Evolutionary conservation across 2,888 invertebrate genomes (phyloP).

Genomic region (Boloria euphrosyne): DNA sequence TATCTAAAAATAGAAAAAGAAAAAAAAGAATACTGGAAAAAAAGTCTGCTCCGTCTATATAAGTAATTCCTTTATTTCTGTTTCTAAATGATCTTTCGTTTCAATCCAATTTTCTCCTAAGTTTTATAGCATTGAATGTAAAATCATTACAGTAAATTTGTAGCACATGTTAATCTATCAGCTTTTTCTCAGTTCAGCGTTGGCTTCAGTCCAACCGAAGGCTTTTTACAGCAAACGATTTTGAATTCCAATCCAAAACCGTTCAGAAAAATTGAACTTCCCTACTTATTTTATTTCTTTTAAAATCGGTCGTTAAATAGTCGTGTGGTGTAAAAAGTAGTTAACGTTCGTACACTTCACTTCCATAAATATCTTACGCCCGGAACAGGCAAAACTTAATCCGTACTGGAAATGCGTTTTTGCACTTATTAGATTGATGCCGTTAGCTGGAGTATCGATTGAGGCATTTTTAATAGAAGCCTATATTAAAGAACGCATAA

Average conservation of each 20-base stretch:
- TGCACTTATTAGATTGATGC: conserved; percentile 20
- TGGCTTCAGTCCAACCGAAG: conserved; percentile 22
- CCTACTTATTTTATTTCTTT: not conserved
- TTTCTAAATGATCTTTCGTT: not conserved
- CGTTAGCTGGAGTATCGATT: conserved; percentile 19
- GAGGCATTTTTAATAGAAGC: conserved; percentile 1
- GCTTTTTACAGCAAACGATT: conserved; percentile 11
- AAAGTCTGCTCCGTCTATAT: no score
- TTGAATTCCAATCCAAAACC: no score
- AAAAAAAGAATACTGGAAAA: no score
- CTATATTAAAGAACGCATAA: no score
- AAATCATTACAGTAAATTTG: conserved; percentile 31
- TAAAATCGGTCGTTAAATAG: not conserved
- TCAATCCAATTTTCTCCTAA: conserved; percentile 9
- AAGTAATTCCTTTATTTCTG: no score
- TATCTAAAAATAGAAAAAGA: no score
- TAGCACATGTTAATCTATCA: conserved; percentile 32
- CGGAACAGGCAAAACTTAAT: conserved; percentile 29
- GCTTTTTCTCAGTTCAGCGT: conserved; percentile 28
- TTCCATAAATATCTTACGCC: conserved; percentile 30
- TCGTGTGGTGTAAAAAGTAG: conserved; percentile 9
- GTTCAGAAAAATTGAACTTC: not conserved
- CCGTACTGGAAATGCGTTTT: conserved; percentile 25
- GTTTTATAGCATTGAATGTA: conserved; percentile 19
- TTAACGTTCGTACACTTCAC: conserved; percentile 10